Conservation (phyloP, 2,888 invertebrate species). For the Drosophila setosimentum region DNA sequence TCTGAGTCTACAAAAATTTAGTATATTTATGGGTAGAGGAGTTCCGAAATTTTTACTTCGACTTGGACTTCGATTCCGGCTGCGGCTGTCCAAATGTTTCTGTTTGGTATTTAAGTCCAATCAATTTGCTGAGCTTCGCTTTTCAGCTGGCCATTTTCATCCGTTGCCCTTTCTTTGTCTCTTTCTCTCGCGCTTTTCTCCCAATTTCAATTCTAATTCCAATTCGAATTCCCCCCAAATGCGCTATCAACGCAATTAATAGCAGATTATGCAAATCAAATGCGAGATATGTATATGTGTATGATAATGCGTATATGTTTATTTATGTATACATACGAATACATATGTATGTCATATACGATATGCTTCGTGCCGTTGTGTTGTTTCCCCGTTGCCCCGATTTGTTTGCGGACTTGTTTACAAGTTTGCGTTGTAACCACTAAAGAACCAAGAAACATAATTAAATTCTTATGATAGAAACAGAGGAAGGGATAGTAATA, state of each 20-base stretch:
- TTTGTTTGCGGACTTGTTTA: slow-evolving; percentile 39
- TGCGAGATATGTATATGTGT: slow-evolving; percentile 46
- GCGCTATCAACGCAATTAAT: slow-evolving; percentile 79
- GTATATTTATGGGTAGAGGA: slow-evolving; percentile 38
- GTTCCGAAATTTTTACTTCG: not conserved
- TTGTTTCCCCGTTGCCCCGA: slow-evolving; percentile 19
- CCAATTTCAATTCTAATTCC: slow-evolving; percentile 31
- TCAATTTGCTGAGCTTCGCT: slow-evolving; percentile 59
- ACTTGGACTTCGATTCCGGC: slow-evolving; percentile 7
- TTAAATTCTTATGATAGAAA: slow-evolving; percentile 37
- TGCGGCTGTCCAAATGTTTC: slow-evolving; percentile 66
- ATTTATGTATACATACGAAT: slow-evolving; percentile 16
- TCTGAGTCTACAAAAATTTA: slow-evolving; percentile 24
- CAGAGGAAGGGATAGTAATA: not conserved
- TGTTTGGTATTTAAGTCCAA: slow-evolving; percentile 69
- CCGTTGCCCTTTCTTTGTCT: slow-evolving; percentile 20
- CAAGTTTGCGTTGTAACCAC: slow-evolving; percentile 10
- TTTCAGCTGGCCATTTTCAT: slow-evolving; percentile 11
- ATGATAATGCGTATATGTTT: slow-evolving; percentile 48
- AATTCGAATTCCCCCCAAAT: slow-evolving; percentile 31
- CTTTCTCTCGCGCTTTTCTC: slow-evolving; percentile 31
- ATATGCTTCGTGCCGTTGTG: slow-evolving; percentile 9
- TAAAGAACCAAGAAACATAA: slow-evolving; percentile 20
- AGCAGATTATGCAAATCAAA: slow-evolving; percentile 82
- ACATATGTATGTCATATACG: slow-evolving; percentile 10